phyloP scores from a whole-genome alignment of 1,140 invertebrate species.

The Campoletis sonorensis region DNA sequence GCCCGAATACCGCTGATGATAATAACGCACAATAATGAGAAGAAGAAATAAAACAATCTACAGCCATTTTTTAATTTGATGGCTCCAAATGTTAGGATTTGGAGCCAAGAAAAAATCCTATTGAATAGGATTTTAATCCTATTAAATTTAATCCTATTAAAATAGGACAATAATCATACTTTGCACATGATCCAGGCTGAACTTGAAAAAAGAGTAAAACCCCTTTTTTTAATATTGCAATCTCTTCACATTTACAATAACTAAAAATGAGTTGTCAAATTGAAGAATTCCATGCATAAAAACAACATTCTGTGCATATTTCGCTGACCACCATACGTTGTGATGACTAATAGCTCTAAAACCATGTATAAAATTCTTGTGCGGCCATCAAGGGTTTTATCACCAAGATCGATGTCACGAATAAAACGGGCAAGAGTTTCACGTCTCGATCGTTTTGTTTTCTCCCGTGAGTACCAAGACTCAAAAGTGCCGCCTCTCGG shows the following conservation, averaged over 20 bases:
- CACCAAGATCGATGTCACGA: constrained; percentile 3
- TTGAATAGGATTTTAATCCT: too few species aligned
- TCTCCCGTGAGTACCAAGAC: not conserved
- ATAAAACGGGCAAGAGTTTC: not conserved
- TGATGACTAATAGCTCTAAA: not conserved
- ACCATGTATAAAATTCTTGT: not conserved
- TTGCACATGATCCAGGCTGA: too few species aligned
- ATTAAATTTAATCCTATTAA: too few species aligned
- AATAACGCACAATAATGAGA: too few species aligned
- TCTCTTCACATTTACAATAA: not conserved
- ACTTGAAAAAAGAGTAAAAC: too few species aligned
- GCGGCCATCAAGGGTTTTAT: not conserved
- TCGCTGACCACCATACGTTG: not conserved
- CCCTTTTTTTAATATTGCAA: not conserved
- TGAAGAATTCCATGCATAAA: not conserved
- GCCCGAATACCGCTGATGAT: too few species aligned
- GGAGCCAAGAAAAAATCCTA: too few species aligned
- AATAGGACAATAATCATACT: too few species aligned
- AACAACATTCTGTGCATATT: not conserved
- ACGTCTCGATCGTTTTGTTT: not conserved
- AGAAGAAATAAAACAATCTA: too few species aligned
- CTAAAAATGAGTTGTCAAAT: not conserved
- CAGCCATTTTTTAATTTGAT: too few species aligned
- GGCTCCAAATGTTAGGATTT: too few species aligned
- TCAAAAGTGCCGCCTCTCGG: not conserved